A percentile compares a stretch with the other conserved stretches of the same genome.
Conservation (phyloP, 2,113 vertebrate species). For the Mungos mungo region DNA sequence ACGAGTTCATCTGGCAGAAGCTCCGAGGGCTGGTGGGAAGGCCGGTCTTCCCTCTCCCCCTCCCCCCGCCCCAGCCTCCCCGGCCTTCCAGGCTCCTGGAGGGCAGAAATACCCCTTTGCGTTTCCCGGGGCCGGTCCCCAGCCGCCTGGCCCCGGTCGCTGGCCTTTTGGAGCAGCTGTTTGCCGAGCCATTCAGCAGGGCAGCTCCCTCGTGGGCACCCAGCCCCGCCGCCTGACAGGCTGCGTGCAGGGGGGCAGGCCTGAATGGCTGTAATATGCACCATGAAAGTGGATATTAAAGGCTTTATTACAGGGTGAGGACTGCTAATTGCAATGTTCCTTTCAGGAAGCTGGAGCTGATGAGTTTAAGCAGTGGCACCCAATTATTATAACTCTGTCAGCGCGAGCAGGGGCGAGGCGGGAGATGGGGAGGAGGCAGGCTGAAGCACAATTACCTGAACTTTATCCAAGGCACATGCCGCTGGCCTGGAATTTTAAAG, state of each 20-base stretch:
- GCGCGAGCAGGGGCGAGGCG: constrained; percentile 12
- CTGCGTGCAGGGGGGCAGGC: constrained; percentile 64
- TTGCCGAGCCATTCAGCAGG: constrained; percentile 36
- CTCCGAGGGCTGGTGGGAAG: too few species aligned
- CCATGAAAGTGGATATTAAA: constrained; percentile 80
- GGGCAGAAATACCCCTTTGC: constrained; percentile 38
- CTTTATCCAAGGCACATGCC: constrained; percentile 68
- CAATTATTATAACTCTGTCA: constrained; percentile 86
- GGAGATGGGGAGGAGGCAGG: constrained; percentile 50
- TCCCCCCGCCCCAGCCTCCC: rapidly evolving
- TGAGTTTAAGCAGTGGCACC: constrained; percentile 84
- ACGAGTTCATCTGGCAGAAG: neutral
- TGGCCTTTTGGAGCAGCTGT: constrained; percentile 21
- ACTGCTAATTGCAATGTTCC: constrained; percentile 86
- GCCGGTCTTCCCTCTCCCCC: too few species aligned
- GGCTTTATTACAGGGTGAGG: constrained; percentile 85
- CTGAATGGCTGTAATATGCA: constrained; percentile 77
- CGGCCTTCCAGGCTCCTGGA: neutral
- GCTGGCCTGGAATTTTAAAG: constrained; percentile 70
- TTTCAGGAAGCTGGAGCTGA: constrained; percentile 83
- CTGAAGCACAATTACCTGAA: constrained; percentile 80
- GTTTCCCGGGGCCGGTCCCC: constrained; percentile 20
- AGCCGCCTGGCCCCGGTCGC: constrained; percentile 72
- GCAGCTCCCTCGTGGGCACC: constrained; percentile 65
- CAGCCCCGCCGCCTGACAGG: constrained; percentile 70